Base-by-base conservation (phyloP, 2,113 vertebrate species). In the Chloropsis cyanopogon region DNA sequence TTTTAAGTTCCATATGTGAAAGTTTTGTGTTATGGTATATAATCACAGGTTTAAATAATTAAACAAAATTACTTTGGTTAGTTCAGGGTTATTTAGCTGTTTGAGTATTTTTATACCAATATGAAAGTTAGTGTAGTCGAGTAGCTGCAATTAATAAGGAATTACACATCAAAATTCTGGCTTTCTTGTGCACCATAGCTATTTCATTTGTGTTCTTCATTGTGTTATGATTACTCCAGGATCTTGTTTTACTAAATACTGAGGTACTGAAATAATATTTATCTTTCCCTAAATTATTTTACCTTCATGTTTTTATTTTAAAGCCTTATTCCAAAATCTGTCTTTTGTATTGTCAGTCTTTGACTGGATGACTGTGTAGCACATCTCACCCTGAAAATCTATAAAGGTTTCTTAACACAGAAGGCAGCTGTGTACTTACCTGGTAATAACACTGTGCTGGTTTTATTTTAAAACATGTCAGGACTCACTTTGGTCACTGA, bases 331-430 rank as follows among this genome's bases (percentile, higher is more conserved):
- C 25, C 75, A 93, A 91, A 35, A 92, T 70, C 61, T 84, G 72
- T 93, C 68, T 81, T 85, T 46, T 63, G 61, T 86, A 88, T 66
- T 92, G 85, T 95, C 84, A 88, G 61, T 92, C 76, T 78, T 93
- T 87, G 86, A 95, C 75, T 95, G 79, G 59, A 83, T 90, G 71
- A 25, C 50, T 75, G 69, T 90, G 77, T 91, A 96, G 65, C 49
- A 53, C 61, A 73, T 94, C 53, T 93, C 75, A 77, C 87, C 52
- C 14, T 88, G 73, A 82, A 11, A 92, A 86, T 90, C 42, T 75
- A 26, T 95, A 66, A 86, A 96, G 84, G 73, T 94, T 83, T 95
- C 61, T 85, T 92, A 94, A 93, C 73, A 83, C 56, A 89, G 86
- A 91, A 81, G 82, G 82, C 76, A 96, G 49, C 79, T 93, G 44